Base-by-base conservation (phyloP, 1,140 invertebrate species). In the Venustaconcha ellipsiformis region DNA sequence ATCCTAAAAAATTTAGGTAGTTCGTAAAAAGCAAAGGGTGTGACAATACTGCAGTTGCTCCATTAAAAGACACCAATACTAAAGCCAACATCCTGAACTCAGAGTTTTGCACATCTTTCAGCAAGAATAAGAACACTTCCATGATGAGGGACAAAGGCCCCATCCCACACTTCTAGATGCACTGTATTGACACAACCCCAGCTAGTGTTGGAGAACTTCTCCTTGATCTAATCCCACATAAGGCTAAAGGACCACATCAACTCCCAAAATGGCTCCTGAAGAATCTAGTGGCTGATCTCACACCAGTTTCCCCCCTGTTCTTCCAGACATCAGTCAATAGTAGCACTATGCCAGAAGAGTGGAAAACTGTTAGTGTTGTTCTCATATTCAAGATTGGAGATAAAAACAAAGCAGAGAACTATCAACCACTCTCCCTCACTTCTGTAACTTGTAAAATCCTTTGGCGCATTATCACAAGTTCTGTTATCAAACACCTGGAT, bases 211-310 rank as follows among this genome's bases (percentile, higher is more conserved):
- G n/a, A 15, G 71, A 76, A 67, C 56, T 76, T 56, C 63, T 76
- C 3, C 14, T 17, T 26, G 63, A 30, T 12, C 57, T 76, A 8
- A 59, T 72, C 6, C 69, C 69, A 17, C 70, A 72, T 37, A 78
- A 78, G 58, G 71, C 70, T n/a, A 62, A 58, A 65, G 76, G 76
- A 56, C 68, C 78, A 63, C 64, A 79, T 57, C 18, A 66, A 18
- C 13, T 79, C n/a, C 65, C 60, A 23, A 18, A 67, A n/a, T 18
- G 62, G 69, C 62, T 57, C 48, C 30, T 0, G 12, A 12, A 14
- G 3, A 2, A 60, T 62, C 62, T 18, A 30, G 20, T 30, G 20
- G 20, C 11, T 66, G 12, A 15, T 1, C 1, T 37, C 14, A 66
- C n/a, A 18, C 26, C 30, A 26, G 30, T 56, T 55, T 55, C 2